These are phyloP conservation scores for Cacatua alba DNA, from an alignment of 2,113 vertebrate species.

Conservation along the genomic window DNA sequence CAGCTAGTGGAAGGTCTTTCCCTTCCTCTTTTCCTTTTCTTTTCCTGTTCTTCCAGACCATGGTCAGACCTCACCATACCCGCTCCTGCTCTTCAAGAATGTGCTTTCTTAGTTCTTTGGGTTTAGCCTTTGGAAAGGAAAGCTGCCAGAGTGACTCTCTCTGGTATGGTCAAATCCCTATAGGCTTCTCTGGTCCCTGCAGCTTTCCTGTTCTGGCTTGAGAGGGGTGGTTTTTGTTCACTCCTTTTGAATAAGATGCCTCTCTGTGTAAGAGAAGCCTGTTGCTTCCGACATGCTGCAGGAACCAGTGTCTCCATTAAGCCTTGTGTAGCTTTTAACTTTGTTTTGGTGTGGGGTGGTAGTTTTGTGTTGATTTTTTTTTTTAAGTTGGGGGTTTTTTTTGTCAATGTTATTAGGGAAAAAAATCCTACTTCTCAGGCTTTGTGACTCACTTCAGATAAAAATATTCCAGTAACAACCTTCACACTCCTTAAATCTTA, in stretches of 20 bases:
- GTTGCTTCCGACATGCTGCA: background rate
- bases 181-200: background rate
- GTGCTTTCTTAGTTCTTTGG: background rate
- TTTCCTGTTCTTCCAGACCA: background rate
- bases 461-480: slow-evolving; percentile 49
- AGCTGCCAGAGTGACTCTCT: background rate
- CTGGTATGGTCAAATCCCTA: background rate
- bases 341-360: background rate
- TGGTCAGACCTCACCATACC: background rate
- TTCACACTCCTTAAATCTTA: slow-evolving; percentile 39
- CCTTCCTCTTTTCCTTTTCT: background rate
- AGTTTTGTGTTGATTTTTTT: background rate
- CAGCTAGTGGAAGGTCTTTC: background rate
- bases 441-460: slow-evolving; percentile 56
- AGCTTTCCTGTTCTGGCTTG: background rate
- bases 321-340: background rate
- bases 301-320: background rate
- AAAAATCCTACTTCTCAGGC: background rate
- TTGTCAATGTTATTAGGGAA: background rate
- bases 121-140: background rate
- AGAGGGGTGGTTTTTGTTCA: background rate
- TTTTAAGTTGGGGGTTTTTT: background rate
- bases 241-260: background rate
- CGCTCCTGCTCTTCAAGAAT: background rate
- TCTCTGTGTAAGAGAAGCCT: background rate